Evolutionary conservation across 2,888 invertebrate species (phyloP).

Genomic region (Hecatera dysodea): DNA sequence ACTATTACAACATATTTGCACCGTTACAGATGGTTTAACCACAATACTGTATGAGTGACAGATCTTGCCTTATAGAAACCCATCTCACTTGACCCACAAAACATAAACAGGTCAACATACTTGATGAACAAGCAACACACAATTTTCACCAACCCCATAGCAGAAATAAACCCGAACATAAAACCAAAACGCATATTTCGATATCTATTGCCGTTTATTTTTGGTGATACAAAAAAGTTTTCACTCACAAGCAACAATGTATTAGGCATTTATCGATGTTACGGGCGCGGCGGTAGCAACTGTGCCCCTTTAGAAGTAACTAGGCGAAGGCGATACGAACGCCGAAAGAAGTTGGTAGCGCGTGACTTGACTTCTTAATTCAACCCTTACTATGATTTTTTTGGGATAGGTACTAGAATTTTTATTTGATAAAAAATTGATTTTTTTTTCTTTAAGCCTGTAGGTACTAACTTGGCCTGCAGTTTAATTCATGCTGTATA

Average conservation of each 20-base stretch:
- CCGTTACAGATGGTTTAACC: slow-evolving; percentile 10
- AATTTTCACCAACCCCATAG: slow-evolving; percentile 22
- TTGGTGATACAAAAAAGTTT: slow-evolving; percentile 48
- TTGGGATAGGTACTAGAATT: slow-evolving; percentile 20
- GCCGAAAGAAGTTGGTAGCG: slow-evolving; percentile 82
- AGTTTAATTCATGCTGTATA: not conserved
- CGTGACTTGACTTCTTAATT: slow-evolving; percentile 80
- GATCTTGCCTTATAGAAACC: slow-evolving; percentile 33
- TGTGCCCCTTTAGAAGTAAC: slow-evolving; percentile 78
- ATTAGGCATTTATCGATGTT: slow-evolving; percentile 64
- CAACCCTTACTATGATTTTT: slow-evolving; percentile 63
- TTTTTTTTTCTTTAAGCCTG: not conserved
- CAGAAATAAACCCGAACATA: slow-evolving; percentile 7
- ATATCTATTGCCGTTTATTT: slow-evolving; percentile 50
- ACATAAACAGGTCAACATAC: slow-evolving; percentile 37
- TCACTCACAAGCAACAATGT: slow-evolving; percentile 60
- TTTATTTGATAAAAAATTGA: slow-evolving; percentile 4
- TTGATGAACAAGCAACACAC: slow-evolving; percentile 55
- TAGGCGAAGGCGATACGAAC: slow-evolving; percentile 80
- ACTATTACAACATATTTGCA: slow-evolving; percentile 11
- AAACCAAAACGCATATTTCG: slow-evolving; percentile 26
- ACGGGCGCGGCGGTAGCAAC: slow-evolving; percentile 52
- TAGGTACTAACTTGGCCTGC: not conserved
- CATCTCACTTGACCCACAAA: slow-evolving; percentile 62
- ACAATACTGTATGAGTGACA: slow-evolving; percentile 13